Evolutionary conservation across 2,113 vertebrate species (phyloP).

Genomic region (Rhabdornis inornatus): DNA sequence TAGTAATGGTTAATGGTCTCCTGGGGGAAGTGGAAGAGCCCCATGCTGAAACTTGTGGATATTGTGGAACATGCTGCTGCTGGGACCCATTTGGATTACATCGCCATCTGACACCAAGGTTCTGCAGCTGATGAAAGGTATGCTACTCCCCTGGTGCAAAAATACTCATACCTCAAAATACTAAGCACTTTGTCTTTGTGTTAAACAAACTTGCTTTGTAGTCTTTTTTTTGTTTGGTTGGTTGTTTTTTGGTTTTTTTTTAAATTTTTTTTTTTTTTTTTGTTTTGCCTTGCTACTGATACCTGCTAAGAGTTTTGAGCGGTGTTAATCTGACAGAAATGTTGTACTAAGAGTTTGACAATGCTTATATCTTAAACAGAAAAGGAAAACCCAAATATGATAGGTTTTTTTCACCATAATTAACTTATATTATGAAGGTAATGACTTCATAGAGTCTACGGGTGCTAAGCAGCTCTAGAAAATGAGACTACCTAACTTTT

Average conservation of each 20-base stretch:
- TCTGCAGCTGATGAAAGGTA: conserved; percentile 25
- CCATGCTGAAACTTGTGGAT: neutral
- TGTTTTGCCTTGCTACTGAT: neutral
- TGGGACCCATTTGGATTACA: conserved; percentile 28
- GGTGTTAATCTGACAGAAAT: neutral
- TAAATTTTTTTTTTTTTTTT: neutral
- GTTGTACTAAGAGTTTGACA: neutral
- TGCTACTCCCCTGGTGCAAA: neutral
- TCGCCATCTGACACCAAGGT: neutral
- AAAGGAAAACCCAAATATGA: neutral
- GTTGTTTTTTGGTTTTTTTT: too few species aligned
- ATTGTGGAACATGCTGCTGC: neutral
- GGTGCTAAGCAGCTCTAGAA: neutral
- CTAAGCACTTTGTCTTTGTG: fast-evolving
- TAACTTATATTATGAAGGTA: neutral
- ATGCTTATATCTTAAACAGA: neutral
- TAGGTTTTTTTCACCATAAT: neutral
- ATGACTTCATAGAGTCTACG: neutral
- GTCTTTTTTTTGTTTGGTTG: too few species aligned
- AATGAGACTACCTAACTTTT: neutral
- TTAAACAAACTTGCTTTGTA: neutral
- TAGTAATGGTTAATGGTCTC: neutral
- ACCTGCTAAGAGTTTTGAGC: neutral
- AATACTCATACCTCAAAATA: neutral
- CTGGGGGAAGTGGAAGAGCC: neutral